Base-by-base conservation (phyloP, 1,140 invertebrate genomes). In the Diorhabda sublineata region DNA sequence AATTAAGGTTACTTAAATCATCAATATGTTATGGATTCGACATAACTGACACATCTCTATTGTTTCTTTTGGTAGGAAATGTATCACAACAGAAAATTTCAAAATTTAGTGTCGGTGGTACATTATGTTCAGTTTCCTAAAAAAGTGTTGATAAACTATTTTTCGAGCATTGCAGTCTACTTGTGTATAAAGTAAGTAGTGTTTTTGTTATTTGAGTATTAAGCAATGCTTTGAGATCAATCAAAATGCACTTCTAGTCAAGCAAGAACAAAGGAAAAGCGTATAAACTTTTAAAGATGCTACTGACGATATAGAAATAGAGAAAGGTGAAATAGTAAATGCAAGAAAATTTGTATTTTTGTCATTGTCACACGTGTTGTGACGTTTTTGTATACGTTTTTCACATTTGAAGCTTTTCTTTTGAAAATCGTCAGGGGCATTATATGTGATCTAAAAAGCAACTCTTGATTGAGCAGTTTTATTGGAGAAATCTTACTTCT, bases 401-500 rank as follows among this genome's bases (percentile, higher is more conserved):
- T 59, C 5, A 45, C 11, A 42, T 64, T 41, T 64, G 5, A 9
- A 43, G 8, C 6, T 64, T 44, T 64, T n/a, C 65, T 69, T 71
- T 60, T 58, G 66, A 65, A 72, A 74, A 77, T 80, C 79, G 78
- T 80, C 79, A 80, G 79, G 72, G 61, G 75, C 77, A 80, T 74
- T 77, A 74, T 73, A 62, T 68, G 66, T 71, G 60, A 74, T 73
- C 77, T 75, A 79, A 78, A 74, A 81, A 81, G 79, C 80, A 76
- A 73, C 71, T 77, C 71, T 73, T 71, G 72, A 76, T 71, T 75
- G 75, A 77, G 76, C 74, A 75, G 76, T 76, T 76, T 77, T 76
- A 76, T 72, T 78, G 71, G 75, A 73, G 73, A 78, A 79, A 75
- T 91, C 92, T 94, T 94, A 94, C 92, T 93, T 93, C 92, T 93